Evolutionary conservation across 1,140 invertebrate species (phyloP), one percentile per base, ranked within the genome.

Genomic region (Drosophila erecta): DNA sequence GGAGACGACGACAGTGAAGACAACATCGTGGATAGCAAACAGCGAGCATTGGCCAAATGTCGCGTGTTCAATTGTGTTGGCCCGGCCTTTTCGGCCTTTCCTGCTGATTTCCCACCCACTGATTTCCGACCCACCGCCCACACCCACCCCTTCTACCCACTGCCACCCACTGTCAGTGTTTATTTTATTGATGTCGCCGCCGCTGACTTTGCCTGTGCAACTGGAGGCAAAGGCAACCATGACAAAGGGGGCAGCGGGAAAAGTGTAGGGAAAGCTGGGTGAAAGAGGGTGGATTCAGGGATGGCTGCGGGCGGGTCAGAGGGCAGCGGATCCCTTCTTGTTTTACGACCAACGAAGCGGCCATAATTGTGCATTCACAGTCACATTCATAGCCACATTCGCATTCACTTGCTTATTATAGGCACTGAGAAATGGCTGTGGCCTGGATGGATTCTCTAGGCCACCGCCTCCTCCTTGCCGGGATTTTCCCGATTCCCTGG

Each of bases 341-440:
- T 79, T 89, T 89, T 87, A 87, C 84, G 83, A 89, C 55, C 83
- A 87, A 54, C 83, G 66, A 87, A 87, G 84, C 83, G 84, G 49
- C 84, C 77, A 87, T 87, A 87, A 87, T 87, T 87, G 83, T 87
- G 84, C 83, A 87, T 79, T 87, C 79, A 49, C 79, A 79, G 70
- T 57, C 79, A 58, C 67, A 78, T 65, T 61, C 53, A 46, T 24
- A 56, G 41, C 14, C 56, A 27, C 33, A 47, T 27, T 57, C 55
- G 20, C 41, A 61, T 41, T 38, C 35, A 41, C 62, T 62, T 66
- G 80, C 74, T 58, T 81, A 86, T 72, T 81, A 66, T 76, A 46
- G 66, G 56, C 56, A 47, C 49, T 66, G 27, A 55, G 43, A 72
- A 56, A 64, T 57, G 62, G 49, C 50, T 74, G 62, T 55, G 66